Percentiles rank a stretch among this genome's conserved stretches.
phyloP scores from a whole-genome alignment of 2,113 vertebrate genomes.

The Girardinichthys multiradiatus region DNA sequence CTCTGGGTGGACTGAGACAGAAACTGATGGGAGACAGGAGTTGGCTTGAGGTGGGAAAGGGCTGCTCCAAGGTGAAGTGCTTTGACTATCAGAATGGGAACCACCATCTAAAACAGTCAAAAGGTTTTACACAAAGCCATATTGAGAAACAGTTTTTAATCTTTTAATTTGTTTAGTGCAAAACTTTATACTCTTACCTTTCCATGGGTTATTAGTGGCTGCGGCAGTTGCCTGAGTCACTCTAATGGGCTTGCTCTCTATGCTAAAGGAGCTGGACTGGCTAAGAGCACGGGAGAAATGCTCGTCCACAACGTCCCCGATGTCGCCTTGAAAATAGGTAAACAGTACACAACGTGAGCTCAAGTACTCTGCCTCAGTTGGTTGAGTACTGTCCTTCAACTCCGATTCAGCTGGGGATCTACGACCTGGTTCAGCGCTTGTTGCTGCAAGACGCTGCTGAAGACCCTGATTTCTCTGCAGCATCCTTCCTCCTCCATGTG shows the following conservation, averaged over 20 bases:
- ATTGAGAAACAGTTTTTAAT: background rate
- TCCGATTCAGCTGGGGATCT: slow-evolving; percentile 46
- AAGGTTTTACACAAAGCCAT: background rate
- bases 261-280: slow-evolving; percentile 87
- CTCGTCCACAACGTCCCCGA: slow-evolving; percentile 95
- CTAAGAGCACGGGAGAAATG: slow-evolving; percentile 97
- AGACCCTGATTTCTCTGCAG: slow-evolving; percentile 58
- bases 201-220: slow-evolving; percentile 82
- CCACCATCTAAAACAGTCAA: slow-evolving; percentile 70
- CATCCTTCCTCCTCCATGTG: slow-evolving; percentile 56
- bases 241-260: slow-evolving; percentile 84
- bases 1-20: slow-evolving; percentile 87
- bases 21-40: slow-evolving; percentile 84
- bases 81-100: slow-evolving; percentile 80
- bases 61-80: slow-evolving; percentile 89
- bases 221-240: slow-evolving; percentile 65
- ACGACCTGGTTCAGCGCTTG: slow-evolving; percentile 73
- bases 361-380: slow-evolving; percentile 95
- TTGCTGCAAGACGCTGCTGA: slow-evolving; percentile 51
- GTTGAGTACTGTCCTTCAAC: slow-evolving; percentile 87
- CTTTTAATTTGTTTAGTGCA: background rate
- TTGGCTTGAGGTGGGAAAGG: slow-evolving; percentile 87
- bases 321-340: slow-evolving; percentile 98
- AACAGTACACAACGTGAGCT: slow-evolving; percentile 97
- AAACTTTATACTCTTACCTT: slow-evolving; percentile 80